A percentile compares a stretch with the other conserved stretches of the same genome.
Conservation (phyloP, 2,113 vertebrate species). For the Mugil cephalus region DNA sequence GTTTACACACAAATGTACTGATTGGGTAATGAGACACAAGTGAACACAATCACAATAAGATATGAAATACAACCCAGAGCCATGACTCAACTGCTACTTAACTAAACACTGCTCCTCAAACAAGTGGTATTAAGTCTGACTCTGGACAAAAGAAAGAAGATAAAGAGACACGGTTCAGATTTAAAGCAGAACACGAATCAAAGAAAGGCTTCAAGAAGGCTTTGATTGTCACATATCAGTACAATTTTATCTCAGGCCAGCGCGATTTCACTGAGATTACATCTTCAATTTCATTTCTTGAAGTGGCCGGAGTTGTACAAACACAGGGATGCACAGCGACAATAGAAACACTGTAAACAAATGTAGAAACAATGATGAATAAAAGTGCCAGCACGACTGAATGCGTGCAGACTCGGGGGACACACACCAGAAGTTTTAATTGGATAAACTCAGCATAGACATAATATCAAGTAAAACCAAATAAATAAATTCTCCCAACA, state of each 20-base stretch:
- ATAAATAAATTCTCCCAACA: constrained; percentile 9
- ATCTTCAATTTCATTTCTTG: background rate
- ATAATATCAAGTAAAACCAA: too few species aligned
- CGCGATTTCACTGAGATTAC: constrained; percentile 8
- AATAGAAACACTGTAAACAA: background rate
- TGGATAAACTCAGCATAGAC: background rate
- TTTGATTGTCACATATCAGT: constrained; percentile 25
- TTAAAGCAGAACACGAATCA: constrained; percentile 41
- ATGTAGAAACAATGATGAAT: background rate
- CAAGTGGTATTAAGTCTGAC: constrained; percentile 39
- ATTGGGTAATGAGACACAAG: too few species aligned
- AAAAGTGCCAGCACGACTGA: background rate
- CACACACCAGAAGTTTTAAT: background rate
- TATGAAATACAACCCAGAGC: too few species aligned
- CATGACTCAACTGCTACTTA: constrained; percentile 11
- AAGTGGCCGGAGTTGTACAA: background rate
- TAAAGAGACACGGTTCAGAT: constrained; percentile 30
- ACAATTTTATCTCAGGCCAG: constrained; percentile 15
- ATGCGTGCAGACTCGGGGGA: background rate
- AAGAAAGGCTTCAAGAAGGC: constrained; percentile 4
- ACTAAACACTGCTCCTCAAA: constrained; percentile 38
- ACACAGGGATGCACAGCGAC: too few species aligned
- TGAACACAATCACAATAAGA: too few species aligned
- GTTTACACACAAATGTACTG: too few species aligned
- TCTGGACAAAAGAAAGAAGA: constrained; percentile 50